Conservation (phyloP, 2,888 invertebrate genomes). For the Nycteola revayana region DNA sequence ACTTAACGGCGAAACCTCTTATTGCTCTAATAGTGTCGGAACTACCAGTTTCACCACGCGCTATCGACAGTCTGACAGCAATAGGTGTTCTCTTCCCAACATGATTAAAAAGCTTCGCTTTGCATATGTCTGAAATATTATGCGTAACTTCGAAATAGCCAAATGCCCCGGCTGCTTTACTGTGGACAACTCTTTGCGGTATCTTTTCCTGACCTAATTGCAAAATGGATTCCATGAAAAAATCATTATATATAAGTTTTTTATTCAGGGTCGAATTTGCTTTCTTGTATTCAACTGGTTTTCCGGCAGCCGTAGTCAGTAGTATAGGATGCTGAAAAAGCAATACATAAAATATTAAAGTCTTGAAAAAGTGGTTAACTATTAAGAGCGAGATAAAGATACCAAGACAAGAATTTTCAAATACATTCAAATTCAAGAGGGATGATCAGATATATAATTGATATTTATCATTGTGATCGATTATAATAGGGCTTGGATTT, state of each 20-base stretch:
- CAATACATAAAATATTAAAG: too few relatives aligned
- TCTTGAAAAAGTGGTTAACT: too few relatives aligned
- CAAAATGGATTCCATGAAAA: constrained; percentile 86
- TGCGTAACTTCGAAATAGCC: constrained; percentile 92
- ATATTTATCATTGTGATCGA: too few relatives aligned
- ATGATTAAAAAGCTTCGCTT: constrained; percentile 86
- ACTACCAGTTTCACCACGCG: constrained; percentile 91
- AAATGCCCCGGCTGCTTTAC: constrained; percentile 95
- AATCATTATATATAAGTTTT: constrained; percentile 89
- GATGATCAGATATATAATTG: too few relatives aligned
- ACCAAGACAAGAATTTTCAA: too few relatives aligned
- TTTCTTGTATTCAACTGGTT: constrained; percentile 86
- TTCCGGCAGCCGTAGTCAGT: constrained; percentile 88
- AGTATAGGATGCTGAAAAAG: constrained; percentile 68
- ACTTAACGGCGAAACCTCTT: constrained; percentile 94
- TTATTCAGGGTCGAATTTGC: constrained; percentile 87
- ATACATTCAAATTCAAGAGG: too few relatives aligned
- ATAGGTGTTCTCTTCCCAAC: constrained; percentile 90
- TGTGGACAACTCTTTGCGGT: constrained; percentile 95
- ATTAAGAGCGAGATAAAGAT: too few relatives aligned
- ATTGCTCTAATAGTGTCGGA: constrained; percentile 93
- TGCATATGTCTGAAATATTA: constrained; percentile 88
- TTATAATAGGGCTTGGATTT: too few relatives aligned
- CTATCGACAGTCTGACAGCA: constrained; percentile 90
- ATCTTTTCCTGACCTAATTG: constrained; percentile 94